Percentiles rank a stretch among this genome's conserved stretches.
These are phyloP conservation scores for Hepsetus odoe DNA, from an alignment of 2,113 vertebrate genomes.

Conservation along the genomic window DNA sequence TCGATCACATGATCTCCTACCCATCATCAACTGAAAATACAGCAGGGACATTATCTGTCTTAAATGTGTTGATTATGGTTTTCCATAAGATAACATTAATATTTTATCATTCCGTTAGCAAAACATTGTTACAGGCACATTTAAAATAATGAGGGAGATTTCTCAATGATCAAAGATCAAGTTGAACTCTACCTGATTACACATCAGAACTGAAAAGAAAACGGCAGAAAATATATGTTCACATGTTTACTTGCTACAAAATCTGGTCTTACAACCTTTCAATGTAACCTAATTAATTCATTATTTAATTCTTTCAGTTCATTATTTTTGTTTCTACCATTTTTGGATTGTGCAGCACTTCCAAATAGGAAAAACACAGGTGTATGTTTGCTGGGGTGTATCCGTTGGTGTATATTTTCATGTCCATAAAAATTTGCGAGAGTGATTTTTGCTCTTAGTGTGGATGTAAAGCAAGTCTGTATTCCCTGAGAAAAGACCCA, in stretches of 20 bases:
- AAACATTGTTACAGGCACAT: background rate
- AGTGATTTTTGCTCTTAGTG: constrained; percentile 58
- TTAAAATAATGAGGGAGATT: background rate
- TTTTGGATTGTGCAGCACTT: too few species aligned
- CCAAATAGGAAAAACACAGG: too few species aligned
- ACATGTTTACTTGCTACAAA: too few species aligned
- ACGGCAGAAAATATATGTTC: too few species aligned
- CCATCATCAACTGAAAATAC: constrained; percentile 58
- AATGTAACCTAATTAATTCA: background rate
- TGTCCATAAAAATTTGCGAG: too few species aligned
- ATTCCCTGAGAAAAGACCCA: constrained; percentile 26
- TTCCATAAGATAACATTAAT: background rate
- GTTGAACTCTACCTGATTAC: background rate
- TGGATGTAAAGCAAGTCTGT: constrained; percentile 24
- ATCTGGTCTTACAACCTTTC: too few species aligned
- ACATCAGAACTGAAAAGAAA: background rate
- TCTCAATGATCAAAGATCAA: background rate
- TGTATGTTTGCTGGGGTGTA: background rate
- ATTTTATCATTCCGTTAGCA: background rate
- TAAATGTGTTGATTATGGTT: constrained; percentile 22
- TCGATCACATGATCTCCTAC: constrained; percentile 75
- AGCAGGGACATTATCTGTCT: constrained; percentile 21
- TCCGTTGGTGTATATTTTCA: background rate
- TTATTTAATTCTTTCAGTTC: background rate
- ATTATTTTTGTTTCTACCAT: too few species aligned